Evolutionary conservation across 2,113 vertebrate genomes (phyloP).

Genomic region (Aspidoscelis tigris): DNA sequence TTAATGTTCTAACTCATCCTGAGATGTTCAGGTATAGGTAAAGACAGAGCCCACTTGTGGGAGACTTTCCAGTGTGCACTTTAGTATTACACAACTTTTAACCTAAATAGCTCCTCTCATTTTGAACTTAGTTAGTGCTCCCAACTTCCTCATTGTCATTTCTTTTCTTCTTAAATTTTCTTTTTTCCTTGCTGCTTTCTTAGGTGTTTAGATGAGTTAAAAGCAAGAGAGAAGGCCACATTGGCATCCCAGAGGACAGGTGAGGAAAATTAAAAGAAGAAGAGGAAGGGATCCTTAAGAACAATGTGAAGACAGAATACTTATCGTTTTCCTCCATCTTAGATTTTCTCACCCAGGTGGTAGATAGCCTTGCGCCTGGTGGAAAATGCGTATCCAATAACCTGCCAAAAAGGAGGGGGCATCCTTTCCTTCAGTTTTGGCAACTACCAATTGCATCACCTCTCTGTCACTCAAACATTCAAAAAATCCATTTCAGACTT

Average conservation of each 20-base stretch:
- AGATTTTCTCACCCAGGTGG: background rate
- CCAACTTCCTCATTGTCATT: too few relatives aligned
- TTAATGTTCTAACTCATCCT: too few relatives aligned
- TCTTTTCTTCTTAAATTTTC: too few relatives aligned
- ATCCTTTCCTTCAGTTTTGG: background rate
- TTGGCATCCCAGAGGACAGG: background rate
- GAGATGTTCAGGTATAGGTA: too few relatives aligned
- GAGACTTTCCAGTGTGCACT: too few relatives aligned
- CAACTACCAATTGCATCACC: background rate
- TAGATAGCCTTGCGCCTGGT: background rate
- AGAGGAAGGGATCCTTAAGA: background rate
- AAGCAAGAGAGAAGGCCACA: background rate
- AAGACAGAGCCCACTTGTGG: too few relatives aligned
- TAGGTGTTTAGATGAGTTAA: too few relatives aligned
- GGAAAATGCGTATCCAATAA: background rate
- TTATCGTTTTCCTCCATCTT: background rate
- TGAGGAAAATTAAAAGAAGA: background rate
- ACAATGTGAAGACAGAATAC: background rate
- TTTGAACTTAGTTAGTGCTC: too few relatives aligned
- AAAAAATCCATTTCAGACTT: background rate
- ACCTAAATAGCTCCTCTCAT: too few relatives aligned
- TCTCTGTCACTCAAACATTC: background rate
- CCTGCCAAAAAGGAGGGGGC: background rate
- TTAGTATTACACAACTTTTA: too few relatives aligned
- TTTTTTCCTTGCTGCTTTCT: too few relatives aligned